Evolutionary conservation across 2,113 vertebrate species (phyloP).

Genomic region (Rhodinocichla rosea): DNA sequence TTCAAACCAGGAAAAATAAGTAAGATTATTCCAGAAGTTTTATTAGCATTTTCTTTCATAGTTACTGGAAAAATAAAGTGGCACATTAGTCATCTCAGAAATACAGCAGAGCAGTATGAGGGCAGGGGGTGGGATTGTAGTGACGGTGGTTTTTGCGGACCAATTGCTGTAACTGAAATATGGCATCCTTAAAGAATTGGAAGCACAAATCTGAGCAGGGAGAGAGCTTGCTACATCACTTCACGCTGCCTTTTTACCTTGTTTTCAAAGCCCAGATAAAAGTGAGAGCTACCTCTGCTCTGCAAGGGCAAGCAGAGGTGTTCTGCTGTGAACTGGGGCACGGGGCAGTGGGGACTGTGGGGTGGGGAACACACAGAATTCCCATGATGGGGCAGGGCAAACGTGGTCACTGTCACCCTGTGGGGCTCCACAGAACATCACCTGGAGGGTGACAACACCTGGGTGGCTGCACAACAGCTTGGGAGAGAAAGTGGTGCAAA

Average conservation of each 20-base stretch:
- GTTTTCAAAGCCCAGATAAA: neutral
- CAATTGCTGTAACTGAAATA: neutral
- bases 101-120: neutral
- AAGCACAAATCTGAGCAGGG: neutral
- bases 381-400: neutral
- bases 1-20: neutral
- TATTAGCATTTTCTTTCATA: neutral
- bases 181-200: neutral
- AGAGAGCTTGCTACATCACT: accelerated
- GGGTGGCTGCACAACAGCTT: neutral
- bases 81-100: neutral
- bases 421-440: neutral
- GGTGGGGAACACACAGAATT: neutral
- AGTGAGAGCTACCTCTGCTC: neutral
- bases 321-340: accelerated
- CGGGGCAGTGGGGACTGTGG: neutral
- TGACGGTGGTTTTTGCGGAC: neutral
- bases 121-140: neutral
- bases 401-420: accelerated
- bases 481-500: neutral
- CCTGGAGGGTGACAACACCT: neutral
- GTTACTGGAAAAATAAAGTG: neutral
- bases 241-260: neutral
- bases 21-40: neutral
- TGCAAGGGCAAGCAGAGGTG: accelerated